Conservation (phyloP, 2,888 invertebrate genomes). For the Tenthredo notha region DNA sequence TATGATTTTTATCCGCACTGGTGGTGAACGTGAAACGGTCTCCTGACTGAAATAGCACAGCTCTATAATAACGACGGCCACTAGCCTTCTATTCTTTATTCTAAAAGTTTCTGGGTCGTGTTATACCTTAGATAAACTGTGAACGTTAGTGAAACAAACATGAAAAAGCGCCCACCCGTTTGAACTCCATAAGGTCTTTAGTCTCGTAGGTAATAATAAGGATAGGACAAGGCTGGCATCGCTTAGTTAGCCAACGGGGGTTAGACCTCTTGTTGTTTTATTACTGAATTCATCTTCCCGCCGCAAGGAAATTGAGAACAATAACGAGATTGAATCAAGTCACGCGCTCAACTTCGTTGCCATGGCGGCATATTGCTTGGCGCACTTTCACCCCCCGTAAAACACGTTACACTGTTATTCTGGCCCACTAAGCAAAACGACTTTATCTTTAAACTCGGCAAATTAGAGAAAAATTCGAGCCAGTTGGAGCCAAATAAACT, state of each 20-base stretch:
- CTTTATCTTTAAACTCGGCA: constrained; percentile 42
- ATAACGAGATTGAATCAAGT: constrained; percentile 51
- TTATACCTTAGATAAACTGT: constrained; percentile 14
- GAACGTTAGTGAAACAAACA: constrained; percentile 11
- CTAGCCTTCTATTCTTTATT: not conserved
- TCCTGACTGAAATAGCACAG: not conserved
- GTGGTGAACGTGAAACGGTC: not conserved
- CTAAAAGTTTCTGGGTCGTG: not conserved
- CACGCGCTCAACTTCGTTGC: constrained; percentile 49
- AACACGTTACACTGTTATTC: constrained; percentile 42
- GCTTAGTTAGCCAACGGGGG: constrained; percentile 30
- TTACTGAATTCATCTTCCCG: constrained; percentile 27
- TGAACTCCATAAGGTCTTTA: constrained; percentile 5
- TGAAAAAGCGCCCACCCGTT: constrained; percentile 12
- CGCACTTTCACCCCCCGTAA: constrained; percentile 17
- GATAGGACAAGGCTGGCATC: constrained; percentile 20
- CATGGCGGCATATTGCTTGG: constrained; percentile 34
- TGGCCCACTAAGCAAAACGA: constrained; percentile 39
- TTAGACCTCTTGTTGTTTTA: constrained; percentile 35
- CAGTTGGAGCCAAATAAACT: not conserved
- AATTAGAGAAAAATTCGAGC: constrained; percentile 33
- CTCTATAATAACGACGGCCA: constrained; percentile 19
- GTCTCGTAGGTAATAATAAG: not conserved
- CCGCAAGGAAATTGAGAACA: constrained; percentile 48
- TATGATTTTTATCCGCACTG: constrained; percentile 39